Evolutionary conservation across 2,113 vertebrate species (phyloP).

Genomic region (Amphilophus citrinellus): DNA sequence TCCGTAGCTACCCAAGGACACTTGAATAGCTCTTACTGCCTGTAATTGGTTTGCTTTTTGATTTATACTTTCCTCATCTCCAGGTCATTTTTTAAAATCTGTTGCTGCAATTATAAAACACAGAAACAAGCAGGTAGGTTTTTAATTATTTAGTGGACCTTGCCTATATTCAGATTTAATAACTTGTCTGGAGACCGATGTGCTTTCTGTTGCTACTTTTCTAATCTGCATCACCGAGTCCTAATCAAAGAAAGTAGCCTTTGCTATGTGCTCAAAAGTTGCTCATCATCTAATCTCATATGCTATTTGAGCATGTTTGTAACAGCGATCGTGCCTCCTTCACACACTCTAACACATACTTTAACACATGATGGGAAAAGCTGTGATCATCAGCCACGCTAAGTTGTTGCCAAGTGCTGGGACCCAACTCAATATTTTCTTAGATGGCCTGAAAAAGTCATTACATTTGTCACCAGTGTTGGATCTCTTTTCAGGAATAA

Average conservation of each 20-base stretch:
- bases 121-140: background rate
- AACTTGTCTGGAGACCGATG: background rate
- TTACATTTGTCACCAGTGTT: constrained; percentile 17
- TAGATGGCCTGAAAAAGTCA: constrained; percentile 11
- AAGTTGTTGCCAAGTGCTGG: constrained; percentile 27
- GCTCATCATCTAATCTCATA: constrained; percentile 19
- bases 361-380: constrained; percentile 25
- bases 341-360: constrained; percentile 31
- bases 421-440: constrained; percentile 31
- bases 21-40: background rate
- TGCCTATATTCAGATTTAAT: background rate
- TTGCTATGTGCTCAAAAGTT: constrained; percentile 12
- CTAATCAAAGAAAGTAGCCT: background rate
- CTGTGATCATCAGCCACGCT: constrained; percentile 24
- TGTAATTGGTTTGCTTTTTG: constrained; percentile 2
- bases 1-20: background rate
- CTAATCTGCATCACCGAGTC: background rate
- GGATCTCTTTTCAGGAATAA: background rate
- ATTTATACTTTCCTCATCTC: background rate
- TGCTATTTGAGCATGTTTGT: constrained; percentile 30
- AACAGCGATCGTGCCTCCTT: constrained; percentile 33
- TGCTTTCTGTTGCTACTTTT: background rate
- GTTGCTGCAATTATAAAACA: background rate
- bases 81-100: background rate
- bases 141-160: background rate